A percentile compares a stretch with the other conserved stretches of the same genome.
Conservation (phyloP, 2,797 vertebrate genomes). For the Menidia menidia region DNA sequence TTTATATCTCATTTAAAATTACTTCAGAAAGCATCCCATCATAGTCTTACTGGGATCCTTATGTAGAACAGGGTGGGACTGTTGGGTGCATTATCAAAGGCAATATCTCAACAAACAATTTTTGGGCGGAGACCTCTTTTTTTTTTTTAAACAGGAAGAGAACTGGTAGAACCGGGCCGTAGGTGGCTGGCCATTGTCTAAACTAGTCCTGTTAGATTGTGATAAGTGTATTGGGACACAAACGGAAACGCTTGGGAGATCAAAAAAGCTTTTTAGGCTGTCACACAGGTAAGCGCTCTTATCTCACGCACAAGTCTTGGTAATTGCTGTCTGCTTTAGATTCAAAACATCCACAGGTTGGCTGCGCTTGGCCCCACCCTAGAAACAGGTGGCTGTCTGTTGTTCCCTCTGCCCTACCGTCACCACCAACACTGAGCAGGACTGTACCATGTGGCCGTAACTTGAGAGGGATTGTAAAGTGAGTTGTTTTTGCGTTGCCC, state of each 20-base stretch:
- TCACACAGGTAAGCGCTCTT: neutral
- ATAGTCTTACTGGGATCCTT: too few species aligned
- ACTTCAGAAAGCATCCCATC: too few species aligned
- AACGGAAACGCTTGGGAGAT: neutral
- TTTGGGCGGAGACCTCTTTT: neutral
- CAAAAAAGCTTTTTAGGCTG: neutral
- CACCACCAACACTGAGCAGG: slow-evolving; percentile 65
- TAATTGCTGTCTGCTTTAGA: neutral
- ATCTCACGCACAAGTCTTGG: neutral
- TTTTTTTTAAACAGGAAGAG: neutral
- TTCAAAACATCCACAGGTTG: slow-evolving; percentile 47
- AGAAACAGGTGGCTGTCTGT: slow-evolving; percentile 68
- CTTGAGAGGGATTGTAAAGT: slow-evolving; percentile 20
- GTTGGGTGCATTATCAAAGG: neutral
- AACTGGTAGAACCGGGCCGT: slow-evolving; percentile 17
- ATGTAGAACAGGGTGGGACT: neutral
- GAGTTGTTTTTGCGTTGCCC: neutral
- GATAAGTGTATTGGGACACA: neutral
- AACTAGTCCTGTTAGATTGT: neutral
- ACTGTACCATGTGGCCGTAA: slow-evolving; percentile 71
- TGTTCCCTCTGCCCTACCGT: slow-evolving; percentile 59
- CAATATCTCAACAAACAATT: neutral
- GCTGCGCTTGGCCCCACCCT: slow-evolving; percentile 66
- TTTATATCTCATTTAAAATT: too few species aligned
- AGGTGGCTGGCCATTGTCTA: neutral